A percentile compares a stretch with the other conserved stretches of the same genome.
Conservation (phyloP, 53 echinoderm and acorn worm genomes). For the Hippasteria phrygiana region DNA sequence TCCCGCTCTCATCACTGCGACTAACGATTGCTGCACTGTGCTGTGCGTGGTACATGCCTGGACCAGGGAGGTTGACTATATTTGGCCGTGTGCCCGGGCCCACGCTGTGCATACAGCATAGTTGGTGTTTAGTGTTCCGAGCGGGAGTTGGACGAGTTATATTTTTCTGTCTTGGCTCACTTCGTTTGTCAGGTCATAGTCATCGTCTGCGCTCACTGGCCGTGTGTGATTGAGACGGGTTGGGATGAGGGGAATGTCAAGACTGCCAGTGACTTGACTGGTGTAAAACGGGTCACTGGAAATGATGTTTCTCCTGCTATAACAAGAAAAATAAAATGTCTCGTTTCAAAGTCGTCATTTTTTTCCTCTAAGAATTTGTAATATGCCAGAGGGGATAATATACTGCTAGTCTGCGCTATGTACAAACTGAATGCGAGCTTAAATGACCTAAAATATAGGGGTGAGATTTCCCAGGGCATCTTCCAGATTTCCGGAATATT, state of each 20-base stretch:
- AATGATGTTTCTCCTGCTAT: not conserved
- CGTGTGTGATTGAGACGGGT: conserved; percentile 1
- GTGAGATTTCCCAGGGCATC: no score
- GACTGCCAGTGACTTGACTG: not conserved
- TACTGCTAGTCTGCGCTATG: no score
- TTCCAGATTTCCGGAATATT: no score
- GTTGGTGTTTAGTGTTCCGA: conserved; percentile 41
- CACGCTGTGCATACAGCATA: conserved; percentile 51
- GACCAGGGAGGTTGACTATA: conserved; percentile 54
- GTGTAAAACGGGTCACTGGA: no score
- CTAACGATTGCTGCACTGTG: no score
- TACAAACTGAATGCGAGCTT: no score
- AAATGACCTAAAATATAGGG: no score
- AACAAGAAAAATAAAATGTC: not conserved
- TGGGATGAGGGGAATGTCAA: conserved; percentile 47
- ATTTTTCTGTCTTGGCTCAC: not conserved
- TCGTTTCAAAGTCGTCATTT: not conserved
- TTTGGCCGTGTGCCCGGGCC: conserved; percentile 56
- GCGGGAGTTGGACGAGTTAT: not conserved
- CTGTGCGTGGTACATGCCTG: conserved; percentile 32
- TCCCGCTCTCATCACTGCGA: no score
- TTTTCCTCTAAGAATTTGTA: no score
- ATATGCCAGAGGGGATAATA: no score
- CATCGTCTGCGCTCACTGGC: not conserved
- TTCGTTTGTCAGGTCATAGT: not conserved